Base-by-base conservation (phyloP, 1,140 invertebrate species). In the Cydia amplana region DNA sequence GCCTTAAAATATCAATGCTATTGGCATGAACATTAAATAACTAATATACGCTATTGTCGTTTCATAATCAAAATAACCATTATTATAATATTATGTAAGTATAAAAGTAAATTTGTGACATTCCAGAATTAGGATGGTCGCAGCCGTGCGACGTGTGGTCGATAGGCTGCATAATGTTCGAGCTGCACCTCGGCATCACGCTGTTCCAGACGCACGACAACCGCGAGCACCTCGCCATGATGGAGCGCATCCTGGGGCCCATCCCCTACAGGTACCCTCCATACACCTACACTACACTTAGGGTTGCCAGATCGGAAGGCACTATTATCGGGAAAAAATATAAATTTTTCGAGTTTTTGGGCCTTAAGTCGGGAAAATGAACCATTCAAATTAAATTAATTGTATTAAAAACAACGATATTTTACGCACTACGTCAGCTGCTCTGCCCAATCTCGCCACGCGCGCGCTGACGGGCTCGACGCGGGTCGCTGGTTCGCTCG, bases 71-170 rank as follows among this genome's bases (percentile, higher is more conserved):
- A 46, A 16, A 4, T 43, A n/a, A n/a, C n/a, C n/a, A 43, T 43
- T 2, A 16, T 0, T 1, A 14, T 49, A 16, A 49, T 49, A 49
- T 16, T 16, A 16, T 16, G 3, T 49, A 49, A n/a, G 9, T 49
- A 49, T n/a, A 49, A n/a, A 49, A 16, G 51, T 18, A 55, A 0
- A 18, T 55, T 55, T 60, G 55, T 23, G 20, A 40, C 80, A 87
- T 94, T 94, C 28, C 93, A 97, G 99, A 99, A 94, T 94, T 99
- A 80, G 99, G 99, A n/a, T 99, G 99, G 99, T 94, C 97, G 40
- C 98, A 99, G 91, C 98, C 99, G 9, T 99, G 99, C 94, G 99
- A 99, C 94, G 98, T 99, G 46, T 99, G 99, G 99, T 99, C 98
- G 65, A 98, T 99, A 87, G 99, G 99, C 40, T 99, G 99, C 93